phyloP scores from a whole-genome alignment of 2,113 vertebrate genomes.

The Eudyptes chrysolophus region DNA sequence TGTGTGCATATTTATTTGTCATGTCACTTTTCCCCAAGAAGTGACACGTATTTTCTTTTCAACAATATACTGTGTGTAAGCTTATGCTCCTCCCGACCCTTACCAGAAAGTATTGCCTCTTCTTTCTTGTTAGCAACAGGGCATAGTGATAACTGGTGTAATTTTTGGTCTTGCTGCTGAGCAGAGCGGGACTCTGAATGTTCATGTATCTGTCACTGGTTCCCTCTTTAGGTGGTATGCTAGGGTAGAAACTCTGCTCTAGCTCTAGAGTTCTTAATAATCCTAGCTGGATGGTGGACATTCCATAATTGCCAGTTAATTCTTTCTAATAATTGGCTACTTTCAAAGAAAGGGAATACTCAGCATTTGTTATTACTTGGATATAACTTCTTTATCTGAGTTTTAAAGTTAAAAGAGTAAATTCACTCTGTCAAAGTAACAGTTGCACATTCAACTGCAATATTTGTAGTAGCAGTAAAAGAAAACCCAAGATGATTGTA shows the following conservation, averaged over 20 bases:
- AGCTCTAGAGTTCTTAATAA: background rate
- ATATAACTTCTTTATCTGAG: background rate
- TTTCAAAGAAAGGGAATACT: background rate
- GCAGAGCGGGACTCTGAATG: background rate
- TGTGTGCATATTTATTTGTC: background rate
- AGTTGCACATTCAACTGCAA: background rate
- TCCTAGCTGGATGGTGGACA: background rate
- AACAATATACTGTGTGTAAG: background rate
- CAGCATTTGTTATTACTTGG: background rate
- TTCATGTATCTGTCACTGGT: background rate
- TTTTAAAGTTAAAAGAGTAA: background rate
- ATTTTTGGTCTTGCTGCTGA: background rate
- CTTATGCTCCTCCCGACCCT: background rate
- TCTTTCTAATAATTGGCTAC: background rate
- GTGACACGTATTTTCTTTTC: fast-evolving
- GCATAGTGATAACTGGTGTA: background rate
- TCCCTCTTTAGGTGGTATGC: background rate
- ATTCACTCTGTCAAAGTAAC: background rate
- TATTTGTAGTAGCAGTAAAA: background rate
- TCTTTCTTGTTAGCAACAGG: background rate
- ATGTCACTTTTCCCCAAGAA: background rate
- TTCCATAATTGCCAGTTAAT: background rate
- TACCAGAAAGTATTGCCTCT: background rate
- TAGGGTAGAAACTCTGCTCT: background rate
- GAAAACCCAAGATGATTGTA: background rate